Evolutionary conservation across 1,140 invertebrate genomes (phyloP).

Genomic region (Andricus grossulariae): DNA sequence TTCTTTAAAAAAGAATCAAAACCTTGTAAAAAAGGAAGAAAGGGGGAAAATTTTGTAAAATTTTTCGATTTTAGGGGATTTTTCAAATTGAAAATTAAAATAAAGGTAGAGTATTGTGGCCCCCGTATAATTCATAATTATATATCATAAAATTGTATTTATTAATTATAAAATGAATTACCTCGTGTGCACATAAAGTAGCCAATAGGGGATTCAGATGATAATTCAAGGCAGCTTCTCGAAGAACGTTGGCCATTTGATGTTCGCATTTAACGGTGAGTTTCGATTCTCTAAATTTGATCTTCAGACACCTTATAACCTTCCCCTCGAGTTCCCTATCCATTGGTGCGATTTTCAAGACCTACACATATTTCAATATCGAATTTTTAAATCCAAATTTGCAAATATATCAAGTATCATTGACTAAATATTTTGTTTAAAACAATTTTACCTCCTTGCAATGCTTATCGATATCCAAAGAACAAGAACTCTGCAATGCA

Average conservation of each 20-base stretch:
- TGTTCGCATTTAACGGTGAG: constrained; percentile 86
- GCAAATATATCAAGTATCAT: constrained; percentile 11
- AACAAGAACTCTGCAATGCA: constrained; percentile 86
- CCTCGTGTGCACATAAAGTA: constrained; percentile 82
- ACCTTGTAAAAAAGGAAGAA: too few relatives aligned
- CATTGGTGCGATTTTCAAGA: constrained; percentile 61
- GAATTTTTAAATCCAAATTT: constrained; percentile 45
- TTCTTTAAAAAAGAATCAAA: too few relatives aligned
- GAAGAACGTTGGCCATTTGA: constrained; percentile 87
- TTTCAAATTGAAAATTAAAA: too few relatives aligned
- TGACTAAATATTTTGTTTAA: constrained; percentile 7
- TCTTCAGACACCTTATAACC: constrained; percentile 84
- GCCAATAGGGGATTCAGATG: constrained; percentile 89
- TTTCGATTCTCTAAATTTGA: constrained; percentile 85
- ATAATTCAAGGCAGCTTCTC: constrained; percentile 92
- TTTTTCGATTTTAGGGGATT: too few relatives aligned
- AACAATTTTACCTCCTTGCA: constrained; percentile 75
- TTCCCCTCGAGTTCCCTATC: constrained; percentile 75
- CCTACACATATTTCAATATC: constrained; percentile 55
- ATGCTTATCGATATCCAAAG: constrained; percentile 83
- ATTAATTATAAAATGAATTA: constrained; percentile 51
- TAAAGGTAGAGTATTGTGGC: too few relatives aligned
- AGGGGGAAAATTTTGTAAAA: too few relatives aligned
- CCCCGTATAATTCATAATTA: neutral
- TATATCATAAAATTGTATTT: neutral